Evolutionary conservation across 2,113 vertebrate species (phyloP).

Genomic region (Butorides virescens): DNA sequence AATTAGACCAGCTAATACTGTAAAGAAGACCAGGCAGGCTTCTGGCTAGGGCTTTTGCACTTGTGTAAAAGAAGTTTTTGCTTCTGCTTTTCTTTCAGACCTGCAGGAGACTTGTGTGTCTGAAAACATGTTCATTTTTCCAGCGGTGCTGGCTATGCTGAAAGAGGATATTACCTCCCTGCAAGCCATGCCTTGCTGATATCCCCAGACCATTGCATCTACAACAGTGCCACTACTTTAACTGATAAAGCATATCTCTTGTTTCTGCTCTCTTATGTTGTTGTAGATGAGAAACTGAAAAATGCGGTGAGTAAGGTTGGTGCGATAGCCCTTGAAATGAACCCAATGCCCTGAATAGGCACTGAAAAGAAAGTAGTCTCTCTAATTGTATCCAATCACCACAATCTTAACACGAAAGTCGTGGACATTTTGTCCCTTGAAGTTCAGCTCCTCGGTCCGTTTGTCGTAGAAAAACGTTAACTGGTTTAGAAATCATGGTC

Average conservation of each 20-base stretch:
- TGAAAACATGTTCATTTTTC: background rate
- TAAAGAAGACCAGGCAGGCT: background rate
- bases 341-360: background rate
- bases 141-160: background rate
- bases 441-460: background rate
- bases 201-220: background rate
- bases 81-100: background rate
- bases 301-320: background rate
- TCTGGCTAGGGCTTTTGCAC: background rate
- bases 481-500: background rate
- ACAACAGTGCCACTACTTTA: background rate
- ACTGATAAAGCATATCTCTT: slow-evolving; percentile 47
- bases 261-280: slow-evolving; percentile 24
- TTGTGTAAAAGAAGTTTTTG: background rate
- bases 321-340: slow-evolving; percentile 9
- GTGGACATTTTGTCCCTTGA: background rate
- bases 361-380: background rate
- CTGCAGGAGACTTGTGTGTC: background rate
- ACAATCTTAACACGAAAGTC: background rate
- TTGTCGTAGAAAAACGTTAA: background rate
- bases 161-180: slow-evolving; percentile 36
- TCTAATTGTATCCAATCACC: background rate
- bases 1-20: background rate
- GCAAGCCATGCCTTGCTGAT: slow-evolving; percentile 32
- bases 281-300: slow-evolving; percentile 53